Evolutionary conservation across 2,113 vertebrate genomes (phyloP), one percentile per base, ranked within the genome.

Genomic region (Ammospiza caudacuta): DNA sequence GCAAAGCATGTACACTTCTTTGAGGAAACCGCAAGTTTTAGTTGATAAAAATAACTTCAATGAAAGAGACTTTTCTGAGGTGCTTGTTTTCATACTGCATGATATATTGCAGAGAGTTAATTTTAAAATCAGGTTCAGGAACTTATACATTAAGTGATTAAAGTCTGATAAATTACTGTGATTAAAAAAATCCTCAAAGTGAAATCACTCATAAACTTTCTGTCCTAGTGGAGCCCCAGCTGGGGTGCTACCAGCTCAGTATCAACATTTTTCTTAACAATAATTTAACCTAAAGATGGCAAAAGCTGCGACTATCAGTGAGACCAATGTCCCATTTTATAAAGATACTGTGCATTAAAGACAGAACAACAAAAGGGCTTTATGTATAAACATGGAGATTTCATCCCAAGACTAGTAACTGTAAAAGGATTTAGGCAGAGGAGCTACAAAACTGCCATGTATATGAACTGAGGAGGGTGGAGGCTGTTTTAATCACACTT

Each of bases 401-500:
- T 90, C 41, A 83, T 66, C 51, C 55, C 55, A 66, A 64, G 79
- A 85, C 28, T 14, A 73, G 58, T 23, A 88, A 57, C 66, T 80
- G n/a, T 68, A 75, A 62, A 93, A 90, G 59, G 63, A 88, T 92
- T 94, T 70, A 43, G 72, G 64, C 62, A 94, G 66, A 92, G 77
- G 28, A 85, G 47, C 41, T 75, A 41, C 35, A 22, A 69, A 90
- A 92, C 67, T 61, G 41, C 54, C 43, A 49, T 23, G 25, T 62
- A 25, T n/a, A 80, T 43, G 43, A 92, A 54, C 37, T 55, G 25
- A 83, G 39, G 29, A 88, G 29, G 74, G 57, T 51, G 21, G 55
- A 76, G 72, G 54, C 46, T 80, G 55, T 88, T 95, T 87, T 88
- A 96, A 92, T 90, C 79, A 94, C 51, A 92, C 37, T 62, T 18